Evolutionary conservation across 2,797 vertebrate species (phyloP).

Genomic region (Acrocephalus scirpaceus): DNA sequence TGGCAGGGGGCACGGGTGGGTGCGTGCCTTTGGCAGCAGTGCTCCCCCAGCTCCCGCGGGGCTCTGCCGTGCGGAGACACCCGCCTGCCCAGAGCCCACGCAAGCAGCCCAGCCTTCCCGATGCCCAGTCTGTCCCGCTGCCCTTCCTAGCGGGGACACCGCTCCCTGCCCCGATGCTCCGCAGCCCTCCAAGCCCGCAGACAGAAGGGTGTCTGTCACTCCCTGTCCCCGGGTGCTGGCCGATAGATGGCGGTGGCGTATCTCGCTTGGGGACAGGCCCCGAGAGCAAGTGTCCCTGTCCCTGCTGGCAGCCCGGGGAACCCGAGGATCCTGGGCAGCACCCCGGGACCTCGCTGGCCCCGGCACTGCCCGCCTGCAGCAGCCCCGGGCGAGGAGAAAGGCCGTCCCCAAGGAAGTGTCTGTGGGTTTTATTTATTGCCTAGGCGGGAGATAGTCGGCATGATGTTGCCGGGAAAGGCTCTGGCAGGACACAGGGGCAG

Average conservation of each 20-base stretch:
- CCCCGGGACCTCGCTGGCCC: too few species aligned
- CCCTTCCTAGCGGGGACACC: background rate
- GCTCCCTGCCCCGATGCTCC: background rate
- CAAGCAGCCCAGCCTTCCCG: background rate
- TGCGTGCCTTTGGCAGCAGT: background rate
- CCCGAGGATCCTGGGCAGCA: background rate
- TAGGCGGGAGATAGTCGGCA: background rate
- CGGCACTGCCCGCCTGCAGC: background rate
- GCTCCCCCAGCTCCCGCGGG: background rate
- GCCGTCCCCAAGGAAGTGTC: background rate
- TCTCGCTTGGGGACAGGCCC: background rate
- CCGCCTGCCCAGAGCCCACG: background rate
- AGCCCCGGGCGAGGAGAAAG: background rate
- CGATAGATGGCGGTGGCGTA: conserved; percentile 62
- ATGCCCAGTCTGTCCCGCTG: background rate
- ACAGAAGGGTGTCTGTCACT: background rate
- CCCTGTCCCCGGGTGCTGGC: background rate
- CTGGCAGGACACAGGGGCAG: too few species aligned
- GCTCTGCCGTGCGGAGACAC: background rate
- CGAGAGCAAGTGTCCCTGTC: background rate
- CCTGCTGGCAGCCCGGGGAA: background rate
- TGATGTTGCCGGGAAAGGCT: background rate
- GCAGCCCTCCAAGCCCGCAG: background rate
- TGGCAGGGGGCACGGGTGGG: fast-evolving
- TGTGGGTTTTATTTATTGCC: background rate